phyloP scores from a whole-genome alignment of 2,888 invertebrate genomes.

The Parnassius orleans region DNA sequence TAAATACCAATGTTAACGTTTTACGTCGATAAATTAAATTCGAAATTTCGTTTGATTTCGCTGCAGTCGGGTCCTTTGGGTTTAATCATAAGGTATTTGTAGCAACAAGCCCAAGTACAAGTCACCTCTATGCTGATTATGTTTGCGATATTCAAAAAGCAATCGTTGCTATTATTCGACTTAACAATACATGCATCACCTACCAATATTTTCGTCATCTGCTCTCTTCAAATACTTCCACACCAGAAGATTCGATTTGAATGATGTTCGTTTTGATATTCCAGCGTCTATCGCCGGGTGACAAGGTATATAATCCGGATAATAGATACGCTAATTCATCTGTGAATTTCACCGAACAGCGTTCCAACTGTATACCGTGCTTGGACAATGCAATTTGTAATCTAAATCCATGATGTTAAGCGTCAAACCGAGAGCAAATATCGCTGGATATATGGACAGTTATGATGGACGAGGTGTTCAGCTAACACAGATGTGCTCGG shows the following conservation, averaged over 20 bases:
- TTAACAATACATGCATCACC: slow-evolving; percentile 11
- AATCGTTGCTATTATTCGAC: slow-evolving; percentile 11
- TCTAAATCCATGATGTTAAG: slow-evolving; percentile 18
- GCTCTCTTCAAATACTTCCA: slow-evolving; percentile 18
- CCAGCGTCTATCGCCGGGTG: slow-evolving; percentile 6
- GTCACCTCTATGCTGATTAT: slow-evolving; percentile 1
- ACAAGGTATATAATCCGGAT: slow-evolving; percentile 21
- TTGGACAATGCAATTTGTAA: slow-evolving; percentile 19
- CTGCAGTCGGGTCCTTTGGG: too few species aligned
- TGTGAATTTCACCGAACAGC: slow-evolving; percentile 32
- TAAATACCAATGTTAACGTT: too few species aligned
- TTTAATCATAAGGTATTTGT: too few species aligned
- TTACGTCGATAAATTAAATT: too few species aligned
- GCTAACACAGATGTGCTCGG: slow-evolving; percentile 15
- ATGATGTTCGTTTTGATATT: slow-evolving; percentile 17
- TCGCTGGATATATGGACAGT: slow-evolving; percentile 16
- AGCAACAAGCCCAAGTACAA: too few species aligned
- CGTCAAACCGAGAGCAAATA: slow-evolving; percentile 5
- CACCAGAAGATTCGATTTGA: slow-evolving; percentile 11
- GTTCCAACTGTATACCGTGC: slow-evolving; percentile 27
- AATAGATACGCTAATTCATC: slow-evolving; percentile 29
- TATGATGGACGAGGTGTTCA: slow-evolving; percentile 24
- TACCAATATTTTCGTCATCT: slow-evolving; percentile 22
- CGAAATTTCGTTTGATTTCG: too few species aligned
- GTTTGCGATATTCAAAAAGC: slow-evolving; percentile 1